Evolutionary conservation across 2,113 vertebrate genomes (phyloP), one percentile per base, ranked within the genome.

Genomic region (Kryptolebias marmoratus): DNA sequence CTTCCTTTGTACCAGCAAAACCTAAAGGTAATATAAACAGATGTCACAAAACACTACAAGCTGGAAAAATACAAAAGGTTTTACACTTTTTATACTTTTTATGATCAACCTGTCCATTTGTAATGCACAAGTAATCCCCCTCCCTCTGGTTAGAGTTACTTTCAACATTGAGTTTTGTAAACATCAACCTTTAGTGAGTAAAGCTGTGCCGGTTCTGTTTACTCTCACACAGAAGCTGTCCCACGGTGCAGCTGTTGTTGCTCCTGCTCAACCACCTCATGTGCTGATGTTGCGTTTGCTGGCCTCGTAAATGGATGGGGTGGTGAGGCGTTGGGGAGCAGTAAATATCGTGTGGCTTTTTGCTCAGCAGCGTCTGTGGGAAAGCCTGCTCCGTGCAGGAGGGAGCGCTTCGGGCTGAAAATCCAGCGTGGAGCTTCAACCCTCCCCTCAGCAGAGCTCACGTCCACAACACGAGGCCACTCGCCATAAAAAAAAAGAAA

Each of bases 271-370:
- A 62, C 60, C 59, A n/a, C 65, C 69, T 52, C 16, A 15, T 82
- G 82, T 36, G 73, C 79, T 79, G 85, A 75, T 87, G 81, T 69
- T 85, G 74, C 74, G 74, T 88, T 83, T 80, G 68, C 71, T 74
- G 59, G 73, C 68, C 78, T 81, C 80, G 74, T 73, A 81, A 88
- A 82, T 44, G 10, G 63, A 49, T 49, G 62, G 48, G 70, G 63
- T 1, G 57, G 68, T 54, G 11, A 52, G 66, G 68, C 59, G 5
- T 75, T 0, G 50, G 79, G 81, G 82, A 80, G 58, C 66, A 73
- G 64, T 85, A 81, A 84, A 78, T 74, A 73, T 77, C 81, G 71
- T 56, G 13, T 32, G 59, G 59, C 36, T 68, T 78, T 44, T 30
- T 31, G 48, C 22, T 22, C 11, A 18, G 60, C 60, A 68, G 61